A percentile compares a stretch with the other conserved stretches of the same genome.
These are phyloP conservation scores for Cricetomys ansorgei DNA, from an alignment of 2,113 vertebrate species.

Conservation along the genomic window DNA sequence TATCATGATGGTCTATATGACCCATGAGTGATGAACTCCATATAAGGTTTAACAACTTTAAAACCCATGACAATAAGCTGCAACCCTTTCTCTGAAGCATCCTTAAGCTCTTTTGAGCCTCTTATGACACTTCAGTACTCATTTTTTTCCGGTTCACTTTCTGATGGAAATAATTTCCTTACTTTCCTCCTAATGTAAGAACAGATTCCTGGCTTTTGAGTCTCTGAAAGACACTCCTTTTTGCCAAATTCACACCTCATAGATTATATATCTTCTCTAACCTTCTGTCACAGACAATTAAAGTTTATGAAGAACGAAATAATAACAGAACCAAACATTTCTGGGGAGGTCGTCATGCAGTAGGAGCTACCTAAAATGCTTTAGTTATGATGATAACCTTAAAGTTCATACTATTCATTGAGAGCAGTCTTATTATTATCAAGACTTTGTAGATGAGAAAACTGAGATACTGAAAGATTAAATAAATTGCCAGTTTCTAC, in stretches of 20 bases:
- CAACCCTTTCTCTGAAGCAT: too few species aligned
- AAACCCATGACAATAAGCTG: too few species aligned
- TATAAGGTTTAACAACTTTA: too few species aligned
- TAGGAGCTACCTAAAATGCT: neutral
- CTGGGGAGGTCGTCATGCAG: neutral
- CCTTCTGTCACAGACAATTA: neutral
- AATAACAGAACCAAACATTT: neutral
- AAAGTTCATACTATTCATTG: neutral
- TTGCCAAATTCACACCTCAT: neutral
- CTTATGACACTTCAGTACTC: too few species aligned
- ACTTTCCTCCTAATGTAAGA: neutral
- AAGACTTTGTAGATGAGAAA: neutral
- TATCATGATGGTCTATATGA: too few species aligned
- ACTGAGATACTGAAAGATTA: neutral
- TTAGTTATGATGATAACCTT: neutral
- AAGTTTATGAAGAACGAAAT: neutral
- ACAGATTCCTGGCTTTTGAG: neutral
- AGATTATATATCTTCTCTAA: neutral
- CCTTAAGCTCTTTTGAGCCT: too few species aligned
- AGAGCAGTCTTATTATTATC: neutral
- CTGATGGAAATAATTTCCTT: neutral
- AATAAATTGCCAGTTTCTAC: neutral
- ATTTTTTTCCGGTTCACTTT: too few species aligned
- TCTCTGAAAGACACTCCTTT: neutral
- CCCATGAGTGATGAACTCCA: too few species aligned